These are phyloP conservation scores for Lasioglossum villosulum DNA, from an alignment of 2,888 invertebrate species.

Conservation along the genomic window DNA sequence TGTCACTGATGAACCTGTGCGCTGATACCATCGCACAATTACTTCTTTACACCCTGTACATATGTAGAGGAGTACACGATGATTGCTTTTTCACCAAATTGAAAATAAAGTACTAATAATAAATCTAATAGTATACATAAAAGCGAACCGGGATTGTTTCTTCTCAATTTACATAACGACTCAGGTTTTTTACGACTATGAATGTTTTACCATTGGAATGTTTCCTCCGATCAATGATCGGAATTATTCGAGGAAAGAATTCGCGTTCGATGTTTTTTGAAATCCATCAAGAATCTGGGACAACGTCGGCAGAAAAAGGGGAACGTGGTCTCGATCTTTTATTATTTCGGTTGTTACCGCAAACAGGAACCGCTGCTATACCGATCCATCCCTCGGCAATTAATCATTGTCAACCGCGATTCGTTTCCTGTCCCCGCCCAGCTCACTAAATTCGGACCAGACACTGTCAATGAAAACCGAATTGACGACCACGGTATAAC, in stretches of 20 bases:
- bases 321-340: conserved; percentile 9
- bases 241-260: neutral
- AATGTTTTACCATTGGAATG: neutral
- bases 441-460: conserved; percentile 70
- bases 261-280: neutral
- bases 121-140: too few species aligned
- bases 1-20: too few species aligned
- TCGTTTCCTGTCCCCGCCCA: conserved; percentile 72
- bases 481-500: conserved; percentile 65
- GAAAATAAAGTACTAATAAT: neutral
- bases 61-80: neutral
- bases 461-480: conserved; percentile 68
- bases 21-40: too few species aligned
- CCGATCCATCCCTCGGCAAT: conserved; percentile 64
- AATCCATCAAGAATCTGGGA: neutral
- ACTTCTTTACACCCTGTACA: too few species aligned
- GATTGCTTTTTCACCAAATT: neutral
- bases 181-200: too few species aligned
- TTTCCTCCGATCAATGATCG: neutral
- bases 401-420: conserved; percentile 76
- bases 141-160: neutral
- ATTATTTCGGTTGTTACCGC: conserved; percentile 50
- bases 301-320: neutral
- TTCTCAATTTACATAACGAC: neutral
- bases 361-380: conserved; percentile 46